A percentile compares a stretch with the other conserved stretches of the same genome.
These are phyloP conservation scores for Xiphophorus hellerii DNA, from an alignment of 2,113 vertebrate genomes.

Conservation along the genomic window DNA sequence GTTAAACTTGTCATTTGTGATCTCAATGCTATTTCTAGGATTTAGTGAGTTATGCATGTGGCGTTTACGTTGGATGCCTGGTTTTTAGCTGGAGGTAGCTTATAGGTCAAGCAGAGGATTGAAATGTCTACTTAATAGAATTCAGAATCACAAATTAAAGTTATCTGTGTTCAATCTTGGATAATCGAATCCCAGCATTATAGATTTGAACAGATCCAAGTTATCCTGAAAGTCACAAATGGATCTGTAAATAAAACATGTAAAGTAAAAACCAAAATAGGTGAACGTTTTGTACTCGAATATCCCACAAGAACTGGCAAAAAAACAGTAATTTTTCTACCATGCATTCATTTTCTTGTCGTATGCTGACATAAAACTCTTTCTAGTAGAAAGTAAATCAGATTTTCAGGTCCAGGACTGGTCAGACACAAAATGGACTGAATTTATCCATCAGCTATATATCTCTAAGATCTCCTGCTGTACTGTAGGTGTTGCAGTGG, in stretches of 20 bases:
- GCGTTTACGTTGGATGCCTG: background rate
- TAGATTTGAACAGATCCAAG: background rate
- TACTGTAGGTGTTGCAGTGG: slow-evolving; percentile 21
- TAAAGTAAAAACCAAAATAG: background rate
- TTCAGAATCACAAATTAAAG: background rate
- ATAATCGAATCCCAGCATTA: background rate
- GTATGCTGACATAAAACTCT: too few species aligned
- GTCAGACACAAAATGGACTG: background rate
- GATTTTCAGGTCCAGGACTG: background rate
- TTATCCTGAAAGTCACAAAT: too few species aligned
- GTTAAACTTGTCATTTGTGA: too few species aligned
- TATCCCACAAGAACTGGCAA: background rate
- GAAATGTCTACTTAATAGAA: background rate
- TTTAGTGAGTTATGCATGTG: background rate
- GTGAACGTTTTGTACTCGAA: background rate
- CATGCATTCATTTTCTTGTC: background rate
- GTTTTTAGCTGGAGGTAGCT: background rate
- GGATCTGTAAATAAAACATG: too few species aligned
- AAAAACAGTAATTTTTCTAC: background rate
- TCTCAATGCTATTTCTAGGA: background rate
- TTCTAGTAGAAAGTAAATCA: background rate
- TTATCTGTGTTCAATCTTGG: too few species aligned
- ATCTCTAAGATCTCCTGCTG: slow-evolving; percentile 7
- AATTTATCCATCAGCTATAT: background rate
- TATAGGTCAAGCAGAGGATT: background rate